phyloP scores from a whole-genome alignment of 2,797 vertebrate species.

The Pelodytes ibericus region DNA sequence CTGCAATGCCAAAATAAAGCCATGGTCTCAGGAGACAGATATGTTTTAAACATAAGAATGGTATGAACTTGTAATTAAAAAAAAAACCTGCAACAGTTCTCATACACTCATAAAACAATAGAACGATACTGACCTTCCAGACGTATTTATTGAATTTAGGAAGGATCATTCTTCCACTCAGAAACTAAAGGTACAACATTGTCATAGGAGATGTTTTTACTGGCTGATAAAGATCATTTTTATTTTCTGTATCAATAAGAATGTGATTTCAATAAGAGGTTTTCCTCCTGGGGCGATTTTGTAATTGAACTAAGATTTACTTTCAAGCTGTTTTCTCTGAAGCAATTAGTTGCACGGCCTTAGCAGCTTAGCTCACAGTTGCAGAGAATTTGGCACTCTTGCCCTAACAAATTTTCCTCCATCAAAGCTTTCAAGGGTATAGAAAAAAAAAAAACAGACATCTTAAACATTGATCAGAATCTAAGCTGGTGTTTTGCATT shows the following conservation, averaged over 20 bases:
- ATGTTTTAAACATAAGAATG: not conserved
- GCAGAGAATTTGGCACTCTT: conserved; percentile 45
- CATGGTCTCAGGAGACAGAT: not conserved
- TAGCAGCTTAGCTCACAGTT: conserved; percentile 52
- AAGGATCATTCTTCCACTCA: not conserved
- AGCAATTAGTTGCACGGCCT: conserved; percentile 51
- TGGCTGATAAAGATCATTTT: conserved; percentile 48
- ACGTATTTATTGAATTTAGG: not conserved
- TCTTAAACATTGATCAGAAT: conserved; percentile 24
- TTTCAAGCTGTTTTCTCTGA: conserved; percentile 53
- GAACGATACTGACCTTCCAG: not conserved
- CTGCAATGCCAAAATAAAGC: not conserved
- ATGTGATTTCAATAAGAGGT: conserved; percentile 47
- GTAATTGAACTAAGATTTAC: conserved; percentile 55
- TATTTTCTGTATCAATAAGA: conserved; percentile 52
- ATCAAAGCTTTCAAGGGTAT: conserved; percentile 34
- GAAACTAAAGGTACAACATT: conserved; percentile 10
- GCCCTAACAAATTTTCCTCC: conserved; percentile 50
- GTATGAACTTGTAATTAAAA: not conserved
- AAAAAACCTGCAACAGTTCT: not conserved
- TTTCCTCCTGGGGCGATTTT: conserved; percentile 46
- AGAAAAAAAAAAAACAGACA: conserved; percentile 31
- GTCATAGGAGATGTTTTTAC: conserved; percentile 41
- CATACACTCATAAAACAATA: not conserved
- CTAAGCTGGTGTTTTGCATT: conserved; percentile 7